Percentiles rank a stretch among this genome's conserved stretches.
Conservation (phyloP, 2,113 vertebrate genomes). For the Marmota monax region DNA sequence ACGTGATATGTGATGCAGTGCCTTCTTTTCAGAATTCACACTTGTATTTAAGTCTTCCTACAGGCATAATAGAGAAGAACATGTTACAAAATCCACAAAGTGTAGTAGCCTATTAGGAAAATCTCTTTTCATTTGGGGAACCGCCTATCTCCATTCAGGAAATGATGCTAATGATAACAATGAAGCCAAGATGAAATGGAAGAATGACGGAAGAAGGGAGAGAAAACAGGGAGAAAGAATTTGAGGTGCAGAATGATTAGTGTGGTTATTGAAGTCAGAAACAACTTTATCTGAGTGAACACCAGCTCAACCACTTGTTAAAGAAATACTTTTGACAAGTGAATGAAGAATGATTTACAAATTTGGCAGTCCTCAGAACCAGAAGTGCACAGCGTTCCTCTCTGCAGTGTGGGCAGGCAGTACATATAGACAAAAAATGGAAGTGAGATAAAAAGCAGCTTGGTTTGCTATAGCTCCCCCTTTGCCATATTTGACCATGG, state of each 20-base stretch:
- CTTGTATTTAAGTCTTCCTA: constrained; percentile 78
- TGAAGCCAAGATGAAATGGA: not conserved
- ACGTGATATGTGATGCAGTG: constrained; percentile 67
- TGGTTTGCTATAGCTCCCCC: not conserved
- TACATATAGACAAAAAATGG: not conserved
- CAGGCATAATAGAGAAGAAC: constrained; percentile 26
- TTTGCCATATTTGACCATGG: not conserved
- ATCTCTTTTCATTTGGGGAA: not conserved
- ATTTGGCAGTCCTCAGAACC: not conserved
- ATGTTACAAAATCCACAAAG: constrained; percentile 2
- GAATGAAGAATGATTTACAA: not conserved
- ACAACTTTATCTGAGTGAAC: not conserved
- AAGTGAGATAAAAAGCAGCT: not conserved
- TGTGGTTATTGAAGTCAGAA: not conserved
- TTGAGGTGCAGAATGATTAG: not conserved
- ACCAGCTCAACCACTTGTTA: not conserved
- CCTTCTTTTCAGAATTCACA: constrained; percentile 71
- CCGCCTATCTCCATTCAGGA: not conserved
- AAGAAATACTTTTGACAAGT: not conserved
- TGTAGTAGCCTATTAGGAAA: not conserved
- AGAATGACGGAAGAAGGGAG: not conserved
- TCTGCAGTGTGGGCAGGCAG: not conserved
- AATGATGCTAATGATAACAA: not conserved
- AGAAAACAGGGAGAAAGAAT: not conserved
- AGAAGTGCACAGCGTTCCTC: not conserved